Conservation (phyloP, 1,140 invertebrate species). For the Brachionus calyciflorus region DNA sequence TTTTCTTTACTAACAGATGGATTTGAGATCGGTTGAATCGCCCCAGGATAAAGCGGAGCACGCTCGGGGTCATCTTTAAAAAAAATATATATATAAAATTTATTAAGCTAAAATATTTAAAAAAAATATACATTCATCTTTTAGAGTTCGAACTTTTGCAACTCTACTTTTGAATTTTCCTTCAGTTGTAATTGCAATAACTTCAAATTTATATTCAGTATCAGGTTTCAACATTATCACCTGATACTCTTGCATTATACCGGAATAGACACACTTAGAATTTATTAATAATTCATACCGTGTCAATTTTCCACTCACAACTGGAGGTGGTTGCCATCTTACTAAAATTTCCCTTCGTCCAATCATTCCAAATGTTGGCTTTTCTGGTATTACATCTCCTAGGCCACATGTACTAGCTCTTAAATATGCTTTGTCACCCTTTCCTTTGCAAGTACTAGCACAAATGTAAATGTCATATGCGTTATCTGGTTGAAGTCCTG, state of each 20-base stretch:
- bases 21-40: not conserved
- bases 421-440: constrained; percentile 49
- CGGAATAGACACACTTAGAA: constrained; percentile 56
- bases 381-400: constrained; percentile 58
- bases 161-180: constrained; percentile 58
- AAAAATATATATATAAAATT: too few relatives aligned
- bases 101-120: not conserved
- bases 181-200: constrained; percentile 58
- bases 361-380: constrained; percentile 56
- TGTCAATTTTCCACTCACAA: constrained; percentile 56
- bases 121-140: constrained; percentile 59
- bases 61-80: constrained; percentile 37
- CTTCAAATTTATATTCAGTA: constrained; percentile 58
- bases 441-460: constrained; percentile 55
- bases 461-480: constrained; percentile 56
- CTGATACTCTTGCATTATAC: constrained; percentile 54
- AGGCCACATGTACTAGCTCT: constrained; percentile 17
- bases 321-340: constrained; percentile 56
- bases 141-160: constrained; percentile 56
- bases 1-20: not conserved
- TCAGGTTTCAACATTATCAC: constrained; percentile 54
- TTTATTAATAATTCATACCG: constrained; percentile 58
- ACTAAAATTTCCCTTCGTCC: constrained; percentile 58
- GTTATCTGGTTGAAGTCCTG: constrained; percentile 55
- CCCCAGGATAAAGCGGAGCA: constrained; percentile 18